Percentiles rank a stretch among this genome's conserved stretches.
These are phyloP conservation scores for Cylas formicarius DNA, from an alignment of 1,140 invertebrate species.

Conservation along the genomic window DNA sequence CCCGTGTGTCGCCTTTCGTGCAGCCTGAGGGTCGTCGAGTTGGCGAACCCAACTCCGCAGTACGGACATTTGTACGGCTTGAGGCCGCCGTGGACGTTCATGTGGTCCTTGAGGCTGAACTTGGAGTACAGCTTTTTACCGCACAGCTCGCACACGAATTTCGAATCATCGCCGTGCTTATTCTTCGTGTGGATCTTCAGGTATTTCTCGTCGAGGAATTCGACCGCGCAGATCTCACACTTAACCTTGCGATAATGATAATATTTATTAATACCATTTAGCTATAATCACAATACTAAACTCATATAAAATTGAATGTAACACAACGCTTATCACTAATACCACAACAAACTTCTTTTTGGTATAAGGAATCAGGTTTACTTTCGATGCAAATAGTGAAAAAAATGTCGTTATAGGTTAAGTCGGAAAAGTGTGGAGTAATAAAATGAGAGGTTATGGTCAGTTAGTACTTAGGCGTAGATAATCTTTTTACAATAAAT, in stretches of 20 bases:
- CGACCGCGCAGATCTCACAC: constrained; percentile 53
- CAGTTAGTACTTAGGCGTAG: too few species aligned
- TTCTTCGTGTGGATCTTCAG: constrained; percentile 41
- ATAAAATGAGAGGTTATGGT: too few species aligned
- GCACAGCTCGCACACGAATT: constrained; percentile 49
- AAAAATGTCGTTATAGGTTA: too few species aligned
- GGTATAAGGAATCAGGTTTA: too few species aligned
- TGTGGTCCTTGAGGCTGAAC: constrained; percentile 59
- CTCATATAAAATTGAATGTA: too few species aligned
- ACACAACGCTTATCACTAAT: too few species aligned
- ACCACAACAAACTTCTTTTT: too few species aligned
- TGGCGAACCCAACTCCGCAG: constrained; percentile 57
- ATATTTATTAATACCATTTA: constrained; percentile 52
- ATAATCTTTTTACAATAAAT: too few species aligned
- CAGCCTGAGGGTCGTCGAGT: constrained; percentile 51
- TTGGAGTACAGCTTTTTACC: constrained; percentile 65
- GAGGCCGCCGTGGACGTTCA: constrained; percentile 60
- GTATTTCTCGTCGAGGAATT: constrained; percentile 46
- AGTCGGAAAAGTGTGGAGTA: too few species aligned
- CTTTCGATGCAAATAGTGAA: too few species aligned
- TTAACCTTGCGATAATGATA: constrained; percentile 48
- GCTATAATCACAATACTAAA: too few species aligned
- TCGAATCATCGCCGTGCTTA: constrained; percentile 34
- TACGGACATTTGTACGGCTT: constrained; percentile 62
- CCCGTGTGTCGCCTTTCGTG: constrained; percentile 56